Evolutionary conservation across 1,140 invertebrate genomes (phyloP).

Genomic region (Drusus annulatus): DNA sequence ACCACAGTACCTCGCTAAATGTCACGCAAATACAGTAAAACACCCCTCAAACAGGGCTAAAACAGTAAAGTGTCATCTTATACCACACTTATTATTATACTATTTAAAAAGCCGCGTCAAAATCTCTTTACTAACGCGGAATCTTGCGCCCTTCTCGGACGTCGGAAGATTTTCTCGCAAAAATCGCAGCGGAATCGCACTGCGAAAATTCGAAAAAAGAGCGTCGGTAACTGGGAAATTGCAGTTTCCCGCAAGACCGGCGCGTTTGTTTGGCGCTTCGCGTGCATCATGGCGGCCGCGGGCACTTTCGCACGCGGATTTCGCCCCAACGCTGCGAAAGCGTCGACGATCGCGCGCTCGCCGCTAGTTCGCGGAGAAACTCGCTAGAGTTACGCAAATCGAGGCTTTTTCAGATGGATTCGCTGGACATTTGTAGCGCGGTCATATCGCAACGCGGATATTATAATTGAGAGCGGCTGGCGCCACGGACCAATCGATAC

Average conservation of each 20-base stretch:
- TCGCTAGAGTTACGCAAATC: no score
- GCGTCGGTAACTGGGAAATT: conserved; percentile 14
- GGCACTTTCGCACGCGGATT: no score
- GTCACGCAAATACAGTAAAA: not conserved
- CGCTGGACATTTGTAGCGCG: no score
- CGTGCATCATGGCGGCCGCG: no score
- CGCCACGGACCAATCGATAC: conserved; percentile 12
- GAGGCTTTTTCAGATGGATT: no score
- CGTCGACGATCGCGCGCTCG: not conserved
- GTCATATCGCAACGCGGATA: not conserved
- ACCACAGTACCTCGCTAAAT: not conserved
- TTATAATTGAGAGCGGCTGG: not conserved
- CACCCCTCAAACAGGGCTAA: not conserved
- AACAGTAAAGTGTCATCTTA: no score
- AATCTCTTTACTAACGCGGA: not conserved
- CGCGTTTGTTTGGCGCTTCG: not conserved
- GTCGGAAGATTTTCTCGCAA: no score
- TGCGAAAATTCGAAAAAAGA: conserved; percentile 6
- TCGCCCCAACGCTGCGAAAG: no score
- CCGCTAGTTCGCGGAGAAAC: not conserved
- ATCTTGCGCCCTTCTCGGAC: not conserved
- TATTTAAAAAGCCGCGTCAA: not conserved
- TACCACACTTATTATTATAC: not conserved
- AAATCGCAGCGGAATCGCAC: not conserved
- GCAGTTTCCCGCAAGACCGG: not conserved